A percentile compares a stretch with the other conserved stretches of the same genome.
These are phyloP conservation scores for Sebastes schlegelii DNA, from an alignment of 2,113 vertebrate species.

Conservation along the genomic window DNA sequence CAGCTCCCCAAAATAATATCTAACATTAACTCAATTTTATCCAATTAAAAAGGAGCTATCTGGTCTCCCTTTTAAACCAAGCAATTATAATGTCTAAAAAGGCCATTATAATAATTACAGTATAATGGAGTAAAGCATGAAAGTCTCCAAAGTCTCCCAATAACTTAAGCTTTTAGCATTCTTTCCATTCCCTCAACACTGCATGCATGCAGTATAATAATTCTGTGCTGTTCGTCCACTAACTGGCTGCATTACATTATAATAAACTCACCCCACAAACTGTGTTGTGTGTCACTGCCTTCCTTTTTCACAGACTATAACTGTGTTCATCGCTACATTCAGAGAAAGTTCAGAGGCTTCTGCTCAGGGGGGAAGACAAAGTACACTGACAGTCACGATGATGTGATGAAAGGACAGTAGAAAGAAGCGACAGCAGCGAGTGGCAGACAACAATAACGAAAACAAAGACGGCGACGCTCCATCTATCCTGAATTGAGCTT, in stretches of 20 bases:
- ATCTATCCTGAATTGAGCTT: constrained; percentile 4
- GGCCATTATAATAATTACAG: not conserved
- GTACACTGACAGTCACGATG: not conserved
- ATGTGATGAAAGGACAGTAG: constrained; percentile 42
- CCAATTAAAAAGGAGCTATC: not conserved
- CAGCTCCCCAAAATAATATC: not conserved
- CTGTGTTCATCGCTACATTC: not conserved
- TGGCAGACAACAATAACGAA: constrained; percentile 29
- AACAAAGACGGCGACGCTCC: not conserved
- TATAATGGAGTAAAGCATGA: not conserved
- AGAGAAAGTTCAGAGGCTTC: not conserved
- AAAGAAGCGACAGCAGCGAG: constrained; percentile 19
- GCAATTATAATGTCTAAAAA: not conserved
- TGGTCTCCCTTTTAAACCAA: not conserved
- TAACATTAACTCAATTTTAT: not conserved
- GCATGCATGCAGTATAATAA: not conserved
- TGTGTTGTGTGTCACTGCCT: not conserved
- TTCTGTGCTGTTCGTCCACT: no score
- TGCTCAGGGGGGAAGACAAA: constrained; percentile 5
- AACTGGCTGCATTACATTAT: not conserved
- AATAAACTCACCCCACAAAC: not conserved
- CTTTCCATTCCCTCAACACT: not conserved
- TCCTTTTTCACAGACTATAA: not conserved
- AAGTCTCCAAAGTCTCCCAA: not conserved
- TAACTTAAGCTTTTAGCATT: not conserved